A percentile compares a stretch with the other conserved stretches of the same genome.
Evolutionary conservation across 2,113 vertebrate genomes (phyloP).

Genomic region (Setophaga petechia): DNA sequence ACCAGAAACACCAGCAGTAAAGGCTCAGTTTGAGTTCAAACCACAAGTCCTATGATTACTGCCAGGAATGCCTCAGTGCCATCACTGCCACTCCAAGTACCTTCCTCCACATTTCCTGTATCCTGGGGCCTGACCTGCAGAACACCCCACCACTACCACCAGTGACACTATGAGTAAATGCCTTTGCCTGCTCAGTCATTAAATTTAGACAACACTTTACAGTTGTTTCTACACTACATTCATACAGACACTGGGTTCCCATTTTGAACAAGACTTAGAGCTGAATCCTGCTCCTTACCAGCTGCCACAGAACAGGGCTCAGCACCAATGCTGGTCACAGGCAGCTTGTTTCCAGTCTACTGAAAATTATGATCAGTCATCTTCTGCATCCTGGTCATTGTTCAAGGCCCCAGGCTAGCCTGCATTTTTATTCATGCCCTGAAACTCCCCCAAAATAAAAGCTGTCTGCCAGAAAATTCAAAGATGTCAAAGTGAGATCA

Average conservation of each 20-base stretch:
- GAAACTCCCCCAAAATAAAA: neutral
- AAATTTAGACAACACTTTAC: neutral
- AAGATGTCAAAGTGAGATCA: neutral
- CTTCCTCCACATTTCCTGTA: neutral
- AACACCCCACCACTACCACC: neutral
- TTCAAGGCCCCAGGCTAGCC: fast-evolving
- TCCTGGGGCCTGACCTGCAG: neutral
- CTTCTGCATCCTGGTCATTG: neutral
- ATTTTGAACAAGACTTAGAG: neutral
- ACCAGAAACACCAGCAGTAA: neutral
- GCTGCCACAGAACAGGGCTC: neutral
- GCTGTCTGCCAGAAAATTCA: neutral
- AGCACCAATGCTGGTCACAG: fast-evolving
- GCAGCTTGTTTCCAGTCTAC: neutral
- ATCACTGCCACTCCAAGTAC: neutral
- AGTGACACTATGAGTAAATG: neutral
- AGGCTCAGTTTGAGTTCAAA: neutral
- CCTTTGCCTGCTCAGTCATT: neutral
- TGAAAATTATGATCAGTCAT: neutral
- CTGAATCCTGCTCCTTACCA: neutral
- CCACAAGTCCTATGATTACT: neutral
- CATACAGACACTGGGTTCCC: neutral
- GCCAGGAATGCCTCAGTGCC: neutral
- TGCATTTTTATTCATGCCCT: neutral
- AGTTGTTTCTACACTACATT: neutral